These are phyloP conservation scores for Apotomis capreana DNA, from an alignment of 2,888 invertebrate genomes.

Conservation along the genomic window DNA sequence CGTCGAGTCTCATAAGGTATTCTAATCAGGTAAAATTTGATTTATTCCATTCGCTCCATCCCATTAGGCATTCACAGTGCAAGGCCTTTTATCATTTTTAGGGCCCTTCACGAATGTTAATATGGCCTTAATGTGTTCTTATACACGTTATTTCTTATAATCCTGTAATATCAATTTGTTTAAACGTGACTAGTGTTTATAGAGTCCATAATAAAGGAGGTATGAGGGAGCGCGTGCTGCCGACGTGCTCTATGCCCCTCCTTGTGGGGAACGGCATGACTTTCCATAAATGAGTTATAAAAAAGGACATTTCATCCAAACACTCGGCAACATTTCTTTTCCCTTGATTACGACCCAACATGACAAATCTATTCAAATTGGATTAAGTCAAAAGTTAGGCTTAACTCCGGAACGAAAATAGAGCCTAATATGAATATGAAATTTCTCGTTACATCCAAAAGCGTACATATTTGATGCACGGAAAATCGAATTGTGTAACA, in stretches of 20 bases:
- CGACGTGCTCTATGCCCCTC: conserved; percentile 24
- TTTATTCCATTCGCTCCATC: conserved; percentile 44
- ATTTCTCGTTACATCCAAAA: conserved; percentile 33
- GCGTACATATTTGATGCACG: conserved; percentile 42
- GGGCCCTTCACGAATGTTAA: conserved; percentile 55
- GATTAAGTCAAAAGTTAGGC: conserved; percentile 28
- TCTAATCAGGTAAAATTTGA: conserved; percentile 49
- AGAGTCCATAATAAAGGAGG: conserved; percentile 53
- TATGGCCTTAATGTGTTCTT: conserved; percentile 60
- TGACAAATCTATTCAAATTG: conserved; percentile 29
- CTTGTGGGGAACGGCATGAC: conserved; percentile 13
- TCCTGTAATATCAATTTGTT: conserved; percentile 74
- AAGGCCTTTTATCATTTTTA: conserved; percentile 61
- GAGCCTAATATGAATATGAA: conserved; percentile 35
- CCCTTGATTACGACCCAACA: conserved; percentile 12
- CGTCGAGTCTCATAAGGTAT: conserved; percentile 50
- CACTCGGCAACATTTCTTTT: conserved; percentile 4
- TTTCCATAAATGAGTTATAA: conserved; percentile 31
- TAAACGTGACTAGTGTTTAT: conserved; percentile 64
- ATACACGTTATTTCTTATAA: conserved; percentile 72
- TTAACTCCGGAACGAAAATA: conserved; percentile 16
- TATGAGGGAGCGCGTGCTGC: conserved; percentile 46
- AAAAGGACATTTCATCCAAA: conserved; percentile 14
- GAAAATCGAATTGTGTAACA: conserved; percentile 61
- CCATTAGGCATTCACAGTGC: conserved; percentile 58